phyloP scores from a whole-genome alignment of 2,113 vertebrate species.

The Loxodonta africana region DNA sequence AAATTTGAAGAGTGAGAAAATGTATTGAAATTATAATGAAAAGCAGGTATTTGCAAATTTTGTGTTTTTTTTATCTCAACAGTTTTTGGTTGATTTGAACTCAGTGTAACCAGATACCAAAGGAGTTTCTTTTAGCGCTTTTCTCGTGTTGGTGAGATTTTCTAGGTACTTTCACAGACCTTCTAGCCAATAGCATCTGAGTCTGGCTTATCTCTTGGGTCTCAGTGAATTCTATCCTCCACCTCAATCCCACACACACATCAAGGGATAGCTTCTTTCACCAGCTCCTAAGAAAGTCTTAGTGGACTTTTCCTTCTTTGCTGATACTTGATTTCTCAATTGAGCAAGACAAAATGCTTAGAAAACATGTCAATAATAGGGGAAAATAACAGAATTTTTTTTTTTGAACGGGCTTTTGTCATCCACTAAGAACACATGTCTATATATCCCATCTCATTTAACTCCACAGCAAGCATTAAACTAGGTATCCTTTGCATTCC shows the following conservation, averaged over 20 bases:
- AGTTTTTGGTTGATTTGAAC: neutral
- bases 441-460: neutral
- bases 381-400: neutral
- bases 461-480: neutral
- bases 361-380: neutral
- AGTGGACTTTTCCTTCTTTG: neutral
- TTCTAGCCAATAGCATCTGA: neutral
- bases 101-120: neutral
- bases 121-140: neutral
- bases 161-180: neutral
- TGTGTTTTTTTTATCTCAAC: neutral
- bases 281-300: neutral
- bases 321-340: slow-evolving; percentile 3
- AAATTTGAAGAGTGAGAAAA: slow-evolving; percentile 63
- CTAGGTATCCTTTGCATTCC: neutral
- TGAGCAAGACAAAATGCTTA: neutral
- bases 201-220: neutral
- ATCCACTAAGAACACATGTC: neutral
- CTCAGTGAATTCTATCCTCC: neutral
- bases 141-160: neutral
- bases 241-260: neutral
- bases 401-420: neutral
- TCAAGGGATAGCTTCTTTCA: neutral
- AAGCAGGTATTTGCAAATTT: neutral
- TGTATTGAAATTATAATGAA: neutral